Evolutionary conservation across 2,113 vertebrate genomes (phyloP).

Genomic region (Garra rufa): DNA sequence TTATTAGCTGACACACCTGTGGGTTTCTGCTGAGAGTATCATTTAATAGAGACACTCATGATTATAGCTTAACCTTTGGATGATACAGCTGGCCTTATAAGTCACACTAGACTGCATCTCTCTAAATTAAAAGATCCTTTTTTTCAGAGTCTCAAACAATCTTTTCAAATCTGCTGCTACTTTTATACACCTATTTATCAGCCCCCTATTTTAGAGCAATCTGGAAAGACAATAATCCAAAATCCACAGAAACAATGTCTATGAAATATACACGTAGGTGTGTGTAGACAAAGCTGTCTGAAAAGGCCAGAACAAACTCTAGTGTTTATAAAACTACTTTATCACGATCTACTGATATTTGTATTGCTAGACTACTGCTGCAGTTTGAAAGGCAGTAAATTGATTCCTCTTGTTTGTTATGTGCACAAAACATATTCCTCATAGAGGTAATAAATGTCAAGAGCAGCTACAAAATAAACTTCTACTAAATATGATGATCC

Average conservation of each 20-base stretch:
- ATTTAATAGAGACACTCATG: slow-evolving; percentile 3
- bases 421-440: slow-evolving; percentile 9
- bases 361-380: background rate
- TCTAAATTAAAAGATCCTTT: background rate
- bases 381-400: background rate
- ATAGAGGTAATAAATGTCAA: background rate
- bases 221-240: background rate
- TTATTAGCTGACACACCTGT: slow-evolving; percentile 10
- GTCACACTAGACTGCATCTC: background rate
- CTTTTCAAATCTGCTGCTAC: background rate
- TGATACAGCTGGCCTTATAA: background rate
- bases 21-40: background rate
- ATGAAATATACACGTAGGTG: background rate
- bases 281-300: background rate
- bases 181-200: background rate
- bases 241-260: background rate
- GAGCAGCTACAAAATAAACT: background rate
- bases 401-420: background rate
- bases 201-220: background rate
- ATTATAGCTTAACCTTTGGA: background rate
- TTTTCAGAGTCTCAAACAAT: background rate
- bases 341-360: background rate
- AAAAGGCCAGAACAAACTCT: background rate
- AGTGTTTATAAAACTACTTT: background rate
- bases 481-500: background rate